These are phyloP conservation scores for Otus sunia DNA, from an alignment of 2,113 vertebrate genomes.

Conservation along the genomic window DNA sequence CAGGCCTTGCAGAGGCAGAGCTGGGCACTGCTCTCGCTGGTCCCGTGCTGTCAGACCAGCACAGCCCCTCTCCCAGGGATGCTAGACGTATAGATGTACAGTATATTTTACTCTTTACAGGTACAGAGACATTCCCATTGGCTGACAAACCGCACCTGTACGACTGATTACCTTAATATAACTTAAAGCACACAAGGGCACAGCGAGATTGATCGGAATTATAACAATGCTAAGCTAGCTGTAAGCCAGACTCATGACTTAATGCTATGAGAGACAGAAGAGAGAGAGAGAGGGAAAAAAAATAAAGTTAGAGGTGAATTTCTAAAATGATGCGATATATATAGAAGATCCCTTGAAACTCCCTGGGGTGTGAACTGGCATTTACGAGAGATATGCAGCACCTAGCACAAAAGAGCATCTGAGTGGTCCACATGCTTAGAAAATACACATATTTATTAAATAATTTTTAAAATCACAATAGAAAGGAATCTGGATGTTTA, in stretches of 20 bases:
- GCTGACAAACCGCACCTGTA: not conserved
- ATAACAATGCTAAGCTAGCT: not conserved
- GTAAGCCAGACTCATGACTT: not conserved
- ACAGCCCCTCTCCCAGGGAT: not conserved
- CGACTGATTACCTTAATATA: not conserved
- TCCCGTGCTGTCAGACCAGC: fast-evolving
- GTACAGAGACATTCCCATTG: not conserved
- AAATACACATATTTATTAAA: not conserved
- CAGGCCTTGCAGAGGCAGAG: not conserved
- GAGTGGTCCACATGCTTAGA: not conserved
- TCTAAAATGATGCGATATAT: not conserved
- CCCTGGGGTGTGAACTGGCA: not conserved
- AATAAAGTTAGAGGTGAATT: not conserved
- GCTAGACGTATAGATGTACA: fast-evolving
- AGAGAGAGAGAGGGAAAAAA: too few species aligned
- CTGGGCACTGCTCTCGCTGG: not conserved
- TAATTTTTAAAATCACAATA: not conserved
- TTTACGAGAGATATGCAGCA: not conserved
- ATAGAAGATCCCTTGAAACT: not conserved
- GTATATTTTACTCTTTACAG: not conserved
- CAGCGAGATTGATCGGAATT: not conserved
- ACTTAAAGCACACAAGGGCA: not conserved
- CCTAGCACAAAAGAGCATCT: not conserved
- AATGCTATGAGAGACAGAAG: fast-evolving
- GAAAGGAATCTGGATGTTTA: not conserved